Base-by-base conservation (phyloP, 1,140 invertebrate species). In the Sitophilus oryzae region DNA sequence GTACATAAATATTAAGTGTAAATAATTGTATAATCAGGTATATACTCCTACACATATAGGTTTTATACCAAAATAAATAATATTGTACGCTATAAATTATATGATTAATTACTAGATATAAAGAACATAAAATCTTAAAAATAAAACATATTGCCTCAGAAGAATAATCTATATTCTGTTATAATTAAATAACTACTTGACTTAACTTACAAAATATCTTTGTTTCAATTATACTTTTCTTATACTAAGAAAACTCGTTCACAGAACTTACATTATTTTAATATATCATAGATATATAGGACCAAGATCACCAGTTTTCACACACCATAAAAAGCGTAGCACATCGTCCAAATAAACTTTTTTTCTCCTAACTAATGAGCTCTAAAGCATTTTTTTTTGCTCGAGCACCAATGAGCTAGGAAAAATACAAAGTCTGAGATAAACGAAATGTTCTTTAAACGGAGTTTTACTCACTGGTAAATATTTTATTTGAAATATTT, bases 201-300 rank as follows among this genome's bases (percentile, higher is more conserved):
- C n/a, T n/a, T n/a, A n/a, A n/a, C n/a, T n/a, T n/a, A n/a, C n/a
- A n/a, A n/a, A 30, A 30, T 6, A 30, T 11, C 11, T 30, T 30
- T 30, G 5, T 30, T 30, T 30, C 5, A 30, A 6, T 30, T 30
- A 30, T 35, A 46, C 23, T 34, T 35, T 35, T 46, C 15, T 10
- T 34, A 46, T 46, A 46, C 15, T 8, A 19, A 21, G 45, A 38
- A 52, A 52, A 49, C 58, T 43, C 54, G 88, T 91, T 91, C 88
- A 91, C 87, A 87, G 88, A 91, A 91, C 88, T 85, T 91, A 90
- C 87, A 57, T 46, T 75, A 74, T 75, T 79, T 76, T 82, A 83
- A 89, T 91, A 91, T 90, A 91, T 90, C 88, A 90, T 90, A 89
- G 88, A 90, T 91, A 91, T 91, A 91, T 89, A 86, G 86, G 86